Evolutionary conservation across 2,797 vertebrate species (phyloP), one percentile per base, ranked within the genome.

Genomic region (Hippoglossus hippoglossus): DNA sequence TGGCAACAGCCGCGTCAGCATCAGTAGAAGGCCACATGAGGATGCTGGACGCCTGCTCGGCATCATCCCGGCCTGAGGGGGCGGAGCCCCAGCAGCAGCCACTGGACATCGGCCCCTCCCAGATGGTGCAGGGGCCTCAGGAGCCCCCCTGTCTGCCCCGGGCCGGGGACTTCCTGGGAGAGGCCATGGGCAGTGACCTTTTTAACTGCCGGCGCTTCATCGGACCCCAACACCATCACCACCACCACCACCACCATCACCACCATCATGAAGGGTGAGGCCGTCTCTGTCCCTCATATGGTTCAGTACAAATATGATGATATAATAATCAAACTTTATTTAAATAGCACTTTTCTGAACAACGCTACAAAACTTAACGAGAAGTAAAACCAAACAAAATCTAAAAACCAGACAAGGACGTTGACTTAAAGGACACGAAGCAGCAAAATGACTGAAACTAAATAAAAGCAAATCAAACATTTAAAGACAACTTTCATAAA

Each of bases 191-290:
- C 51, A 96, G 94, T 10, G 98, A 99, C 56, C 93, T 99, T 22
- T 99, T 99, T 85, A 98, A 97, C 94, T 99, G 98, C 78, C 94
- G 96, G 0, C 96, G 96, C 60, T 99, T 99, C 91, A 98, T 99
- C 25, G 96, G 96, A 18, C 96, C 96, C 0, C 98, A 98, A 79
- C 97, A 98, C 64, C 98, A 98, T 28, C 97, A 98, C 15, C 98
- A 97, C 0, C 97, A 96, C 0, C 96, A 97, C 0, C 97, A 97
- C 0, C 97, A 97, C 0, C 95, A 95, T n/a, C 90, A 91, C 15
- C 77, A 84, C 10, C 96, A 98, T 0, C 93, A 94, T 0, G 97
- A 99, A 16, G 97, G 97, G 97, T 98, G 92, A 72, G 53, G 12
- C 24, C 12, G n/a, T 19, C 22, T 9, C 19, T 12, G 24, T 34